Evolutionary conservation across 2,797 vertebrate species (phyloP), one percentile per base, ranked within the genome.

Genomic region (Pantherophis vulpinus): DNA sequence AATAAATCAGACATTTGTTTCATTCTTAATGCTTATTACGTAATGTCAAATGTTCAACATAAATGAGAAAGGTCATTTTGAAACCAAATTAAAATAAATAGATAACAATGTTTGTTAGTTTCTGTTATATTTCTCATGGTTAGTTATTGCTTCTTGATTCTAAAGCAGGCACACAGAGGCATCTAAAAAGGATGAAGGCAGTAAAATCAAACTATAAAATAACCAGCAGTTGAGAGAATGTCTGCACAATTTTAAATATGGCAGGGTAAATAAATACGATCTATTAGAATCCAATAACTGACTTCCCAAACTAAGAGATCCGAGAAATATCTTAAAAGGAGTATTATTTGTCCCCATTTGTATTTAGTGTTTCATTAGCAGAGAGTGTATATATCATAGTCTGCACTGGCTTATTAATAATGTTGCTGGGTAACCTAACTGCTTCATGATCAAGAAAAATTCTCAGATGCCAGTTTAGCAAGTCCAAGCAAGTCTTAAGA

Each of bases 391-490:
- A 55, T 88, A 91, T 92, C 70, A 87, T 56, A 90, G 54, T 59
- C 2, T 56, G 14, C 91, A 94, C 91, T 94, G 92, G 96, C 3
- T 96, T 96, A 92, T 91, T 95, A 93, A 93, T 92, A 83, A 94
- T 92, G 91, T 88, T 89, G 90, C 89, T 89, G 90, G 87, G 87
- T 95, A 93, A 92, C 91, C 94, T 93, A 94, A 88, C 90, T 95
- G 94, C 95, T 92, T 95, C 96, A 96, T 90, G 92, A 74, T 83
- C 92, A 94, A 66, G 60, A 96, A 93, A 90, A 90, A 88, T 96
- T 91, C 93, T 96, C 87, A 92, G 93, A 92, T 94, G 95, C 95
- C 96, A 94, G 91, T 56, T 95, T 94, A 94, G 92, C 94, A 96
- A 95, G 95, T 95, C 91, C 89, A 96, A 96, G 94, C 93, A 96